Conservation (phyloP, 2,797 vertebrate genomes). For the Melanogrammus aeglefinus region DNA sequence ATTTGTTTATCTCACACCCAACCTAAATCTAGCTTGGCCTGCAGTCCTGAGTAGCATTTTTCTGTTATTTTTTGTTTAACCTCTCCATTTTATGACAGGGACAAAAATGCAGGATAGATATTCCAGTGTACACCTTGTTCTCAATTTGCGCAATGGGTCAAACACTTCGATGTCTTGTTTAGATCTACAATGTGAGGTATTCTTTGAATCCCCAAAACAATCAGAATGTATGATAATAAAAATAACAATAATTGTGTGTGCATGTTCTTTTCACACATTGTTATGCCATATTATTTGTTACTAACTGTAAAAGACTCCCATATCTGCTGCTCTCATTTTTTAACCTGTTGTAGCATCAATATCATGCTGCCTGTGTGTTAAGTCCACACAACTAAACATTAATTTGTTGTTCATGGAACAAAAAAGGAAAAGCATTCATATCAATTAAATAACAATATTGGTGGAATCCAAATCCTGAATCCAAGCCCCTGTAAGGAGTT, state of each 20-base stretch:
- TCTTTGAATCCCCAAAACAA: too few species aligned
- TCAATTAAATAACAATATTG: background rate
- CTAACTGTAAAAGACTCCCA: background rate
- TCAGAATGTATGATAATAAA: too few species aligned
- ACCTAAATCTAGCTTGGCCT: background rate
- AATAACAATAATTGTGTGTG: too few species aligned
- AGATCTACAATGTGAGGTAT: too few species aligned
- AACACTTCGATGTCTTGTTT: too few species aligned
- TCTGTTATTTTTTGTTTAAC: background rate
- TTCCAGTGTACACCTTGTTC: background rate
- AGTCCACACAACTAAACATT: background rate
- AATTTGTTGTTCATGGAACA: background rate
- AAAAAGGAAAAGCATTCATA: background rate
- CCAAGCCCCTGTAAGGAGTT: background rate
- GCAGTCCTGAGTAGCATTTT: too few species aligned
- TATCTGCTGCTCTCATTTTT: background rate
- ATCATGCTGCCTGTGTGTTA: background rate
- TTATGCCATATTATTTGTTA: too few species aligned
- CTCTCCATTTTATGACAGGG: background rate
- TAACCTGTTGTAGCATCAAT: background rate
- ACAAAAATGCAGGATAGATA: background rate
- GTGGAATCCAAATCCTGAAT: background rate
- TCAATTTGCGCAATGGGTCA: too few species aligned
- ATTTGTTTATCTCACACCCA: background rate
- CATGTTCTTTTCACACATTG: too few species aligned